Base-by-base conservation (phyloP, 1,140 invertebrate species). In the Pseudomyrmex flavicornis region DNA sequence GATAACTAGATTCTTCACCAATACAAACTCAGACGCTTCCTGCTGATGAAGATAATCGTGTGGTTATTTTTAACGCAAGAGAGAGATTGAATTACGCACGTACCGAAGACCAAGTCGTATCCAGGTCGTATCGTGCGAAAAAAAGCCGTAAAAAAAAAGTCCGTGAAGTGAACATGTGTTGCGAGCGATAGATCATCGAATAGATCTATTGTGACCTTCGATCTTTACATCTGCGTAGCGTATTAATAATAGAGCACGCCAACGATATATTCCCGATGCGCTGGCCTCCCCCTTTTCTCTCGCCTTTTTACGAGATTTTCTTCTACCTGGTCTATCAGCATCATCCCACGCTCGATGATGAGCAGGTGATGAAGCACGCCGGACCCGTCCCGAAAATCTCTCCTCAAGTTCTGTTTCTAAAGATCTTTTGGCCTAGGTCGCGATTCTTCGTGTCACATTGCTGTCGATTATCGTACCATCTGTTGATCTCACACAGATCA, bases 311-410 rank as follows among this genome's bases (percentile, higher is more conserved):
- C 20, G 17, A 56, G 52, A 65, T 80, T 56, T 86, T 82, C 65
- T 83, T 35, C 5, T 89, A 90, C 88, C 89, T 90, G 88, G 65
- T 54, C 75, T 85, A 77, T 73, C 73, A 48, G 87, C 84, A 91
- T 91, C 91, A 91, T 93, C 92, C 92, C 92, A 92, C 91, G 91
- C 91, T 89, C 83, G 74, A 85, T 87, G 89, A 90, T 85, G 85
- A 91, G 88, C 92, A 93, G 92, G 92, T 93, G 92, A 91, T 91
- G 89, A 88, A 82, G 72, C 75, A 72, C 72, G 50, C 52, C 56
- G 84, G 35, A 68, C 52, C 65, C 65, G 48, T 75, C 48, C 22
- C 66, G 66, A 74, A 74, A 44, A 26, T 54, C 17, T 70, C 66
- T 20, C 58, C 48, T 13, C 85, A 86, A 68, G 87, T 89, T 86